These are phyloP conservation scores for Linurgus olivaceus DNA, from an alignment of 2,797 vertebrate genomes.

Conservation along the genomic window DNA sequence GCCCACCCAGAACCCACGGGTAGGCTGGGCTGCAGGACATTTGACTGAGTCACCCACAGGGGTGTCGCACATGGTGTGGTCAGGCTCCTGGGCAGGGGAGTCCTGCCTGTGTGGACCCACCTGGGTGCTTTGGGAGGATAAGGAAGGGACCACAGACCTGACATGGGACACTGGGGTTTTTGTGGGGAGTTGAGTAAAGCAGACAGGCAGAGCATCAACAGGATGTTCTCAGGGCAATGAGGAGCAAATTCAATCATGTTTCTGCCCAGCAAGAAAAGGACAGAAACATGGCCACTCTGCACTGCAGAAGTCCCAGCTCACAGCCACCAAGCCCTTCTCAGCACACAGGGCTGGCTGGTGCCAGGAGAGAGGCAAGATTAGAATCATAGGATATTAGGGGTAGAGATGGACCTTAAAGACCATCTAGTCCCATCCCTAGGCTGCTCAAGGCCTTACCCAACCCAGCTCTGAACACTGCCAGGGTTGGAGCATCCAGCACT, in stretches of 20 bases:
- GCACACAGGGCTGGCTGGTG: not conserved
- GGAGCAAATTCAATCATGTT: not conserved
- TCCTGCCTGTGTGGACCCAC: not conserved
- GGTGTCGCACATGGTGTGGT: accelerated
- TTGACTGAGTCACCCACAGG: accelerated
- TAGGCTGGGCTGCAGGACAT: not conserved
- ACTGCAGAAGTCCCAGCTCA: not conserved
- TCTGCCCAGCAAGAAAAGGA: accelerated
- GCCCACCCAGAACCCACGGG: accelerated
- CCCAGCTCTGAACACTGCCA: not conserved
- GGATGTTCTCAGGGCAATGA: not conserved
- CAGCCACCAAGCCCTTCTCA: not conserved
- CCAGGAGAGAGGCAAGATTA: not conserved
- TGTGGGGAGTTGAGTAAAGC: not conserved
- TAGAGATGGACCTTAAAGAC: not conserved
- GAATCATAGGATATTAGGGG: not conserved
- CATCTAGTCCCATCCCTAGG: not conserved
- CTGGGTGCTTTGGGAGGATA: not conserved
- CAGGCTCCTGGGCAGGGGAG: accelerated
- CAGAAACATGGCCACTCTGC: not conserved
- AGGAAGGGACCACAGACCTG: not conserved
- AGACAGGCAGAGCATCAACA: not conserved
- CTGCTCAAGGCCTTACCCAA: not conserved
- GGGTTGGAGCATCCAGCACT: not conserved
- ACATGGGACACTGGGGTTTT: not conserved